These are phyloP conservation scores for Carabus problematicus DNA, from an alignment of 2,888 invertebrate genomes.

Conservation along the genomic window DNA sequence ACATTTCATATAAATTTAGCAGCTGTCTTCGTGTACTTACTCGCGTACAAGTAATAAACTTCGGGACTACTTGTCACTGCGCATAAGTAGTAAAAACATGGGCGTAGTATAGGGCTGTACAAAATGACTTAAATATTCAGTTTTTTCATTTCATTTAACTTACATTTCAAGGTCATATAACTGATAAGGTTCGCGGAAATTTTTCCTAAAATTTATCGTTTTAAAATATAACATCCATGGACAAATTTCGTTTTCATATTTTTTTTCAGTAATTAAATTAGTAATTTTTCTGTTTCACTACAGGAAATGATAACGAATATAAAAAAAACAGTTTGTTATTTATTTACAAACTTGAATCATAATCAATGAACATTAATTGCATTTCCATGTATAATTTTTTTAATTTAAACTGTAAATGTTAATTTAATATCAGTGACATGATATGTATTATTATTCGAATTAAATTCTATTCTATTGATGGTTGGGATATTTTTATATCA, in stretches of 20 bases:
- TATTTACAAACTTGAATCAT: not conserved
- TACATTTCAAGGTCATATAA: constrained; percentile 30
- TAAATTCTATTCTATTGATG: no score
- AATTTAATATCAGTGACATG: no score
- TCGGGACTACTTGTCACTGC: constrained; percentile 28
- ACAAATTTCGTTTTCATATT: not conserved
- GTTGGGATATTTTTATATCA: no score
- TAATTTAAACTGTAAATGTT: no score
- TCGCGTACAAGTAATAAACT: constrained; percentile 12
- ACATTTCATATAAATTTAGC: not conserved
- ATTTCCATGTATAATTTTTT: no score
- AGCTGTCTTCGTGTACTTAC: constrained; percentile 40
- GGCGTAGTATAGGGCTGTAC: constrained; percentile 43
- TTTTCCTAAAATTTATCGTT: constrained; percentile 31
- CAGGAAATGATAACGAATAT: not conserved
- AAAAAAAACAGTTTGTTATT: not conserved
- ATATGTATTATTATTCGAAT: no score
- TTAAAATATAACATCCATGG: constrained; percentile 1
- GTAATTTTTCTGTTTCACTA: no score
- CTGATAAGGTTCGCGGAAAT: constrained; percentile 38
- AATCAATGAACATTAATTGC: no score
- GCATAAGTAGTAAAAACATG: constrained; percentile 34
- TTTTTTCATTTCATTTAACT: not conserved
- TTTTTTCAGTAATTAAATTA: not conserved
- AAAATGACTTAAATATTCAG: constrained; percentile 16